These are phyloP conservation scores for Amitus sp. DNA, from an alignment of 2,888 invertebrate species.

Conservation along the genomic window DNA sequence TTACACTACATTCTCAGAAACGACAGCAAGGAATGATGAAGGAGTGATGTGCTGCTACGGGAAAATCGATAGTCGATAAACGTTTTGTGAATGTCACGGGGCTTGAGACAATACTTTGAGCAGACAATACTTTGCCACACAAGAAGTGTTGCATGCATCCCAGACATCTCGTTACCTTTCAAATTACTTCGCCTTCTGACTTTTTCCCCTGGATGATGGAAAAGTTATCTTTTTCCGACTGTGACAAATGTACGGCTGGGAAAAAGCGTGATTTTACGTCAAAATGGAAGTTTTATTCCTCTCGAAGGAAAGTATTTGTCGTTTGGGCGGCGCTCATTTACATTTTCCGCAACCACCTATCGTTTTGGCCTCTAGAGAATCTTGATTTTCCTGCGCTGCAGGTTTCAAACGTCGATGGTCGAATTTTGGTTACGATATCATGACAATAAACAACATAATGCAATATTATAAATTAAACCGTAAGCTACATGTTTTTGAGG, in stretches of 20 bases:
- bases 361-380: too few relatives aligned
- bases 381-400: too few relatives aligned
- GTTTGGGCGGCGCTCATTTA: too few relatives aligned
- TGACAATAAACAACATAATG: too few relatives aligned
- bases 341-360: too few relatives aligned
- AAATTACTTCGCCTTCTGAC: background rate
- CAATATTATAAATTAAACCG: too few relatives aligned
- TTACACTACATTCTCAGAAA: constrained; percentile 16
- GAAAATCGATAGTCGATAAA: constrained; percentile 47
- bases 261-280: too few relatives aligned
- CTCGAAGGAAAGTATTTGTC: constrained; percentile 12
- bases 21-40: constrained; percentile 13
- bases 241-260: too few relatives aligned
- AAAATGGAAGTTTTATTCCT: constrained; percentile 11
- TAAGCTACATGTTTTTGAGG: too few relatives aligned
- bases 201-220: background rate
- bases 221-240: background rate
- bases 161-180: background rate
- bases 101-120: constrained; percentile 41
- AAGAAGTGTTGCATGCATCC: constrained; percentile 9
- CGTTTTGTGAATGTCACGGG: constrained; percentile 33
- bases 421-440: too few relatives aligned
- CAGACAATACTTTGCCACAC: constrained; percentile 22
- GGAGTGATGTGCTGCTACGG: constrained; percentile 16
- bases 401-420: too few relatives aligned